These are phyloP conservation scores for Remorina albescens DNA, from an alignment of 2,797 vertebrate species.

Conservation along the genomic window DNA sequence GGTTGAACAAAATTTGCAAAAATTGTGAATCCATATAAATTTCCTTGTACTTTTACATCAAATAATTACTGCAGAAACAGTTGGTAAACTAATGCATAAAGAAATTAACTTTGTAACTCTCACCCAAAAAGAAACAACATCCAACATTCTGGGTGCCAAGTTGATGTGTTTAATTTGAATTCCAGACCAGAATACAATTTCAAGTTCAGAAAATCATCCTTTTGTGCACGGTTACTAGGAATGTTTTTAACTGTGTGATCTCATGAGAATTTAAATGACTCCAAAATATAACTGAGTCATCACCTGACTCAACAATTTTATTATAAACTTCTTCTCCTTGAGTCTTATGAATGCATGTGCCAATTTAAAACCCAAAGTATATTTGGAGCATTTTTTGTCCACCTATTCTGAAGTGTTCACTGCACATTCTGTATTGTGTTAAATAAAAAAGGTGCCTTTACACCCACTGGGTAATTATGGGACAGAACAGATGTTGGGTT, in stretches of 20 bases:
- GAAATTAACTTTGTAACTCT: not conserved
- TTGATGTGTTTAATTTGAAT: not conserved
- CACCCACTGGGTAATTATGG: too few species aligned
- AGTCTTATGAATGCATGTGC: slow-evolving; percentile 12
- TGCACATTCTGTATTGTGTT: too few species aligned
- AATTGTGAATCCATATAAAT: not conserved
- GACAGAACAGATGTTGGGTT: not conserved
- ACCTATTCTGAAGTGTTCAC: too few species aligned
- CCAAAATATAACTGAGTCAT: slow-evolving; percentile 24
- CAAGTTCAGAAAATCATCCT: not conserved
- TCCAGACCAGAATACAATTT: slow-evolving; percentile 1
- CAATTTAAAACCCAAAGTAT: slow-evolving; percentile 39
- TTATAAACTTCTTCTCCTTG: slow-evolving; percentile 31
- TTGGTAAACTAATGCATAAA: not conserved
- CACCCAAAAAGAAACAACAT: not conserved
- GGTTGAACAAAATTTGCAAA: not conserved
- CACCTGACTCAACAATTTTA: slow-evolving; percentile 3
- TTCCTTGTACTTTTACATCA: not conserved
- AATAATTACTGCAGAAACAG: not conserved
- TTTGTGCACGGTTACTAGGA: slow-evolving; percentile 1
- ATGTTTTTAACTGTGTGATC: slow-evolving; percentile 6
- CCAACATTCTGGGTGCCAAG: not conserved
- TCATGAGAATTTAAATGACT: slow-evolving; percentile 27
- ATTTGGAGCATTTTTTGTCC: slow-evolving; percentile 30
- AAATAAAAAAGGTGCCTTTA: too few species aligned